Base-by-base conservation (phyloP, 2,113 vertebrate species). In the Macquaria australasica region DNA sequence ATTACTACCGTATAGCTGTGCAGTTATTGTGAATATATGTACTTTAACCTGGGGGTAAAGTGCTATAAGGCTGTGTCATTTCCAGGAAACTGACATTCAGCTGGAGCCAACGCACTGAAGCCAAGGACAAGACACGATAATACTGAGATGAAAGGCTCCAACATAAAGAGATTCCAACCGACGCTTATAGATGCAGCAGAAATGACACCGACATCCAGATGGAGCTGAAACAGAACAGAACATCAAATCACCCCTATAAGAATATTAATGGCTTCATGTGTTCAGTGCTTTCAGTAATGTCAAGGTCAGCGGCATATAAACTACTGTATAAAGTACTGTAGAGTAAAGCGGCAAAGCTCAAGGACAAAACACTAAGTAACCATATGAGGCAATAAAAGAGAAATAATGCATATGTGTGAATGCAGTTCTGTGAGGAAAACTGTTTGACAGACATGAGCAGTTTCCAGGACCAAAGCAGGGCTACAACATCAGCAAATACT, bases 261-360 rank as follows among this genome's bases (percentile, higher is more conserved):
- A 71, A 81, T 25, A 21, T 28, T 59, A 69, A 77, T 59, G 60
- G 60, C 1, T 39, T 2, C 25, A 5, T 34, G 39, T 69, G 48
- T 63, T 71, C 41, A 69, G 55, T 6, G 34, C 16, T 28, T 5
- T 59, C 67, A 51, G 43, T 41, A 18, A 69, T 64, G 62, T 64
- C 82, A 80, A 87, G 82, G 82, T 77, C 67, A 63, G 51, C 25
- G 0, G 1, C 8, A 1, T 8, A 43, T 43, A 45, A 21, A 69
- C 8, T 0, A 7, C n/a, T n/a, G n/a, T n/a, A n/a, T n/a, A n/a
- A n/a, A 62, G 14, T 0, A 2, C 4, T 1, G 8, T 5, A 21
- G n/a, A 12, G n/a, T 0, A 25, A 11, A 45, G 20, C 28, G 1
- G 53, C 34, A 55, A 34, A 45, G 34, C 77, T 55, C 28, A 64